Base-by-base conservation (phyloP, 37 sponge, comb jelly and placozoan genomes). In the Aphrocallistes beatrix region DNA sequence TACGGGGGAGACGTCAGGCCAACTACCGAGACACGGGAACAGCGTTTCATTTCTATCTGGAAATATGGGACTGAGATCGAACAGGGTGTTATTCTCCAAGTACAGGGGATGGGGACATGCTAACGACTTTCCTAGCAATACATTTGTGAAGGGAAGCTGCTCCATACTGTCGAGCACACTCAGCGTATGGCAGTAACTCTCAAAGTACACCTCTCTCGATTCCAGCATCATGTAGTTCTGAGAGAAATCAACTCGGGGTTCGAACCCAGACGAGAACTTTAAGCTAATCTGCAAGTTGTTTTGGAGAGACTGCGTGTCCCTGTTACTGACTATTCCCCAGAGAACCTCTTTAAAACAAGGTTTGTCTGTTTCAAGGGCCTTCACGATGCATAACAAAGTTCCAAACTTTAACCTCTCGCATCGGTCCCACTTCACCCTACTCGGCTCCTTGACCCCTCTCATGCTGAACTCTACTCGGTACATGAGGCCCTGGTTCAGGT, bases 371-470 rank as follows among this genome's bases (percentile, higher is more conserved):
- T 60, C 21, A 60, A 32, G 8, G 38, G 93, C 87, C 13, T 51
- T n/a, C 23, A 92, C 93, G 19, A 95, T 84, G 50, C 95, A 95
- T 8, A 95, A 82, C 0, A 95, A 86, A 47, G 95, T 91, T 0
- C 95, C 95, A 88, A 85, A 93, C 16, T 91, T 95, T 3, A 95
- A 87, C 28, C 95, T 40, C 21, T 51, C 83, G 0, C 93, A 88
- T 39, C 93, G 90, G 38, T 95, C 91, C 95, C 95, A 95, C 0
- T 91, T 86, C 0, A 91, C 87, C 75, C 88, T 83, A 32, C 36
- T 84, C 17, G 89, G 93, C 34, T 86, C 38, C 0, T 75, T 50
- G 45, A 92, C 90, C 40, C 92, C 88, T 8, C 91, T 85, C 28
- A 94, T 38, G 21, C 86, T 87, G 38, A 28, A 30, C n/a, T 60